phyloP scores from a whole-genome alignment of 2,888 invertebrate genomes.

The Ectobius pallidus region DNA sequence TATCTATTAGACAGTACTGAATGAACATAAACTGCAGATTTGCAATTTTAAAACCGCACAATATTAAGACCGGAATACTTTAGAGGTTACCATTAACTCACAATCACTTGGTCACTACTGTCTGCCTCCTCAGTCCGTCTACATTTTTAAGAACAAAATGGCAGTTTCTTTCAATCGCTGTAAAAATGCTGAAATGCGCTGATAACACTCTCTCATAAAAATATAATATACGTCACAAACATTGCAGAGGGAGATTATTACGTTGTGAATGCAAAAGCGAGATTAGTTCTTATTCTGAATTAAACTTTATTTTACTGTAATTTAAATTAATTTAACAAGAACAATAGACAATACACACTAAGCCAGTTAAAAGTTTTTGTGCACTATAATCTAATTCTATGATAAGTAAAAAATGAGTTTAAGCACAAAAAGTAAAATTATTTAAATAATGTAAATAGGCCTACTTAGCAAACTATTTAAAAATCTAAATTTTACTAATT shows the following conservation, averaged over 20 bases:
- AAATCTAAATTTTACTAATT: too few relatives aligned
- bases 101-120: background rate
- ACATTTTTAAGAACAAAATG: background rate
- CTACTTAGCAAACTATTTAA: too few relatives aligned
- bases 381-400: too few relatives aligned
- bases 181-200: background rate
- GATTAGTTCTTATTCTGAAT: too few relatives aligned
- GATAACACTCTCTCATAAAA: slow-evolving; percentile 8
- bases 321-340: too few relatives aligned
- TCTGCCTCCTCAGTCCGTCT: background rate
- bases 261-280: slow-evolving; percentile 1
- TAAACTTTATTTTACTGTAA: too few relatives aligned
- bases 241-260: background rate
- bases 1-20: too few relatives aligned
- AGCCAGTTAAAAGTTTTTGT: too few relatives aligned
- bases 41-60: background rate
- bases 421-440: too few relatives aligned
- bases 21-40: background rate
- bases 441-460: too few relatives aligned
- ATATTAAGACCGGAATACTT: background rate
- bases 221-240: slow-evolving; percentile 7
- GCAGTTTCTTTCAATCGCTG: background rate
- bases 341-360: too few relatives aligned
- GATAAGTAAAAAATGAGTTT: too few relatives aligned
- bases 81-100: background rate